phyloP scores from a whole-genome alignment of 1,140 invertebrate species.

The Drosophila pachea region DNA sequence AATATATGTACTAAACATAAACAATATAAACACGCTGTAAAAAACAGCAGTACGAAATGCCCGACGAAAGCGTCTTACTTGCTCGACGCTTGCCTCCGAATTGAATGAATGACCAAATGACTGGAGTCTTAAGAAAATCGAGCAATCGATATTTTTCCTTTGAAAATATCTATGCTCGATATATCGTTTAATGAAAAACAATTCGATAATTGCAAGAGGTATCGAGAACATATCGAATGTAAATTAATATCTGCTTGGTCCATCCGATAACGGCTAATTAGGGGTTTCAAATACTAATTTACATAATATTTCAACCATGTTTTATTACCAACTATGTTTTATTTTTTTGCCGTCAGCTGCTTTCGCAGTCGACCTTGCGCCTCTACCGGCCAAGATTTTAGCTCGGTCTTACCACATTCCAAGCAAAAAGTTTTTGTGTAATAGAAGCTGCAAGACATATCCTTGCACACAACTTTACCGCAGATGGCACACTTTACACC shows the following conservation, averaged over 20 bases:
- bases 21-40: conserved; percentile 1
- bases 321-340: background rate
- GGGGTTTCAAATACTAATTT: background rate
- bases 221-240: background rate
- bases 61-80: conserved; percentile 19
- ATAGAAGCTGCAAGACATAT: conserved; percentile 88
- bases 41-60: background rate
- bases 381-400: conserved; percentile 84
- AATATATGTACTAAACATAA: conserved; percentile 18
- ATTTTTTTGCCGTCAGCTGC: conserved; percentile 46
- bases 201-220: background rate
- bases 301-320: background rate
- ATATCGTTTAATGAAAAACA: background rate
- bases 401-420: conserved; percentile 82
- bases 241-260: background rate
- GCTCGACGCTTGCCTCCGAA: conserved; percentile 38
- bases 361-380: conserved; percentile 80
- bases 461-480: conserved; percentile 85
- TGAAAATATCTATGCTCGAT: background rate
- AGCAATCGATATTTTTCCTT: background rate
- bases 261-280: background rate
- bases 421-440: conserved; percentile 87
- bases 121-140: background rate
- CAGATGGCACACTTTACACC: conserved; percentile 88
- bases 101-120: conserved; percentile 35